Evolutionary conservation across 2,113 vertebrate genomes (phyloP).

Genomic region (Pica pica): DNA sequence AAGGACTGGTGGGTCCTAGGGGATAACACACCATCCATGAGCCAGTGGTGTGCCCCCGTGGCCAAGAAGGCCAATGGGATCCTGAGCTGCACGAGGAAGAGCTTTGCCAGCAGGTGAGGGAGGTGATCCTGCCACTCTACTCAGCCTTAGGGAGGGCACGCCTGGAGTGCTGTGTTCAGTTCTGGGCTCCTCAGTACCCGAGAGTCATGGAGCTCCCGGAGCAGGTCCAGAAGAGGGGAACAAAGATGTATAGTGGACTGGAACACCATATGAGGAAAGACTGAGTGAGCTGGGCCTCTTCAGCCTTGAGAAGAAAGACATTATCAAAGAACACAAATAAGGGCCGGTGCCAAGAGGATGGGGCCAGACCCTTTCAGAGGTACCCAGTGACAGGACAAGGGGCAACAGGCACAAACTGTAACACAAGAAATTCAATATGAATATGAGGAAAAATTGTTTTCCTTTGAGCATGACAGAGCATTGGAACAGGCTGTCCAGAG

Average conservation of each 20-base stretch:
- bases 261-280: background rate
- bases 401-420: background rate
- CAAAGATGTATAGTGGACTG: background rate
- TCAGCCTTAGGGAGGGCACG: no score
- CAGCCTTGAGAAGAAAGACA: background rate
- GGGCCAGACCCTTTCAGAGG: background rate
- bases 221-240: accelerated
- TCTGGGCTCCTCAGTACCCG: background rate
- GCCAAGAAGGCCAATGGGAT: no score
- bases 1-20: accelerated
- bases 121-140: background rate
- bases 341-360: background rate
- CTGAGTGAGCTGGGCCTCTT: background rate
- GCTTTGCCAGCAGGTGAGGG: no score
- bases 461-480: background rate
- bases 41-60: background rate
- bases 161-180: no score
- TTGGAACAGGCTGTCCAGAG: background rate
- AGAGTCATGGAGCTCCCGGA: accelerated
- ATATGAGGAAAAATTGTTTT: background rate
- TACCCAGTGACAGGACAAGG: background rate
- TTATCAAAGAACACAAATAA: no score
- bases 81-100: background rate
- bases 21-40: background rate
- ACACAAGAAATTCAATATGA: background rate